Conservation (phyloP, 2,797 vertebrate species). For the Enteromius paludinosus region DNA sequence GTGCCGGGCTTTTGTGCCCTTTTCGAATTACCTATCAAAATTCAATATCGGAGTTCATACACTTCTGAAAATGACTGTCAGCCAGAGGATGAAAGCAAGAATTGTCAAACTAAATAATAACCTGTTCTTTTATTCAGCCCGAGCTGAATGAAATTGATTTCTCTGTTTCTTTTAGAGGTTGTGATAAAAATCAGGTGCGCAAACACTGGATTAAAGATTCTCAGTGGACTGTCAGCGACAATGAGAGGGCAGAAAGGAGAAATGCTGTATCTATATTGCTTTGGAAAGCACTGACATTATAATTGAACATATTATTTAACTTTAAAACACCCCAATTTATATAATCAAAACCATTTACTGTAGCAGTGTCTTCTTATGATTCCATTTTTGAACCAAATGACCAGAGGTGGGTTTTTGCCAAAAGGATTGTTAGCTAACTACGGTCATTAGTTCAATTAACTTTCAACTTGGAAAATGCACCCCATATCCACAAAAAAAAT, state of each 20-base stretch:
- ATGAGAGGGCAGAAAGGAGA: background rate
- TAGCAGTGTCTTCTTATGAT: background rate
- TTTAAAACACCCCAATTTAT: background rate
- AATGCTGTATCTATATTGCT: slow-evolving; percentile 1
- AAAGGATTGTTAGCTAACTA: no score
- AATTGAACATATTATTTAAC: background rate
- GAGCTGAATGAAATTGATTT: slow-evolving; percentile 51
- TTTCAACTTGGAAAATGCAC: no score
- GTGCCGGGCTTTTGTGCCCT: slow-evolving; percentile 55
- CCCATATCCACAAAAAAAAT: background rate
- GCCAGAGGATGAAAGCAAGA: slow-evolving; percentile 42
- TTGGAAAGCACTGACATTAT: background rate
- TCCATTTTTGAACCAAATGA: background rate
- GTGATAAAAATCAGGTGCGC: slow-evolving; percentile 26
- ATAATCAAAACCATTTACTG: background rate
- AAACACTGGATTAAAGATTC: slow-evolving; percentile 25
- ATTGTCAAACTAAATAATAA: slow-evolving; percentile 49
- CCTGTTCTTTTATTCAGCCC: slow-evolving; percentile 41
- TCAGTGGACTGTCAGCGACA: background rate
- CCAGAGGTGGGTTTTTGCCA: background rate
- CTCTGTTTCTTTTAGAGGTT: slow-evolving; percentile 37
- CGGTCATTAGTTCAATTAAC: no score
- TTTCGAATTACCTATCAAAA: slow-evolving; percentile 61
- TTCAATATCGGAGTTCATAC: slow-evolving; percentile 52
- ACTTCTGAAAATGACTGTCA: slow-evolving; percentile 42